Base-by-base conservation (phyloP, 2,113 vertebrate genomes). In the Syrrhaptes paradoxus region DNA sequence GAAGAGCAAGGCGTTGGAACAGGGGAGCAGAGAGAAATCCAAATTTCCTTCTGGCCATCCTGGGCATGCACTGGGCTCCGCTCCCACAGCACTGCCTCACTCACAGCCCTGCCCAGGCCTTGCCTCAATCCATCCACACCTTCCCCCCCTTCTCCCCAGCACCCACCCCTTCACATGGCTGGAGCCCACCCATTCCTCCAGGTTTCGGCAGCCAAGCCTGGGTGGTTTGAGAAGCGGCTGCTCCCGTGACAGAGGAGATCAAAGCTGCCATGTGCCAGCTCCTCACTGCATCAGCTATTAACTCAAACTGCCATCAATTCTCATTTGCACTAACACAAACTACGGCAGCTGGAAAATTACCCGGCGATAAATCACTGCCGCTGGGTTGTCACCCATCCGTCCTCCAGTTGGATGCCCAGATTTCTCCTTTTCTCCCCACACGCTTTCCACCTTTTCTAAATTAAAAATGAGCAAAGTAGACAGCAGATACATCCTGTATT, bases 291-390 rank as follows among this genome's bases (percentile, higher is more conserved):
- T 14, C 24, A 3, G 63, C 83, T n/a, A 13, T 57, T 83, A 83
- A 85, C 63, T 73, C 86, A 59, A 88, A 73, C 45, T 83, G 83
- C 89, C 67, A 80, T 61, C 86, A 90, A 21, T 61, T 96, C 79
- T 80, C 87, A 70, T 86, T 73, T 70, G 67, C 3, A 2, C 79
- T 52, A 73, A 92, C 89, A 76, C 76, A 90, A 86, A 95, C 62
- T 90, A 73, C 6, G 46, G 83, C 89, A 92, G 93, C 95, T 80
- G 72, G 72, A 83, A 92, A 84, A 94, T 80, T 28, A 94, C 46
- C 49, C 83, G 36, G 54, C 55, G 38, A 36, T 86, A 77, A 94
- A 94, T 90, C 91, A 88, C 41, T 2, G 1, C 34, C 0, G 0
- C 36, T 66, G 9, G 5, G 13, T 15, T 86, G 72, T 77, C 89